A percentile compares a stretch with the other conserved stretches of the same genome.
phyloP scores from a whole-genome alignment of 2,797 vertebrate species.

The Loris lydekkerianus region DNA sequence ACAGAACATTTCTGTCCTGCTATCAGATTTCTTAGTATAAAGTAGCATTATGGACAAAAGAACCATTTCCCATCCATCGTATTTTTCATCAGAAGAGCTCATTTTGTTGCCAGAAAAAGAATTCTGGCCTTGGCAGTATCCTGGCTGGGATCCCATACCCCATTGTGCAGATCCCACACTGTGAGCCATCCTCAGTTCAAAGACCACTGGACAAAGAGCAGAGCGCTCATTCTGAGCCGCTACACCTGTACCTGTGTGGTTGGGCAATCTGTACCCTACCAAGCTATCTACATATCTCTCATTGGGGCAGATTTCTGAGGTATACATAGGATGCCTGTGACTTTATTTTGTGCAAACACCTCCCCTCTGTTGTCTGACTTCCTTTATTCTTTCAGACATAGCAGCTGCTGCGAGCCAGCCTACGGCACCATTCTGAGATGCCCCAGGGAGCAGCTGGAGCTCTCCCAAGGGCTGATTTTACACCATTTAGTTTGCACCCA shows the following conservation, averaged over 20 bases:
- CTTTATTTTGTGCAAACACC: background rate
- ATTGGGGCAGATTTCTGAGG: constrained; percentile 49
- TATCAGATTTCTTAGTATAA: constrained; percentile 35
- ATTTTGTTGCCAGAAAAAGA: constrained; percentile 56
- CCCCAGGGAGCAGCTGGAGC: constrained; percentile 71
- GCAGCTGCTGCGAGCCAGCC: constrained; percentile 65
- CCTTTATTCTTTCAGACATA: constrained; percentile 34
- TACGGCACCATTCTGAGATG: constrained; percentile 42
- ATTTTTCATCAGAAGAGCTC: constrained; percentile 50
- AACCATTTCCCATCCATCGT: background rate
- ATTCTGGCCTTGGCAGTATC: constrained; percentile 2
- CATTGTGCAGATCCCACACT: background rate
- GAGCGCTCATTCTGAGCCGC: background rate
- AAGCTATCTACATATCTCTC: constrained; percentile 50
- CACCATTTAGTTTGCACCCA: constrained; percentile 48
- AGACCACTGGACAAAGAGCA: background rate
- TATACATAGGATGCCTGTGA: background rate
- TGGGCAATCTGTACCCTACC: background rate
- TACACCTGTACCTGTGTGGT: fast-evolving
- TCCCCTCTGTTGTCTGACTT: constrained; percentile 41
- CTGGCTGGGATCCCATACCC: background rate
- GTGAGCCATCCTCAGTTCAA: background rate
- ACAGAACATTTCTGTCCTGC: background rate
- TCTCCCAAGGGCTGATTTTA: constrained; percentile 74
- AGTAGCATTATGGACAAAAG: background rate